Evolutionary conservation across 1,140 invertebrate genomes (phyloP).

Genomic region (Phortica variegata): DNA sequence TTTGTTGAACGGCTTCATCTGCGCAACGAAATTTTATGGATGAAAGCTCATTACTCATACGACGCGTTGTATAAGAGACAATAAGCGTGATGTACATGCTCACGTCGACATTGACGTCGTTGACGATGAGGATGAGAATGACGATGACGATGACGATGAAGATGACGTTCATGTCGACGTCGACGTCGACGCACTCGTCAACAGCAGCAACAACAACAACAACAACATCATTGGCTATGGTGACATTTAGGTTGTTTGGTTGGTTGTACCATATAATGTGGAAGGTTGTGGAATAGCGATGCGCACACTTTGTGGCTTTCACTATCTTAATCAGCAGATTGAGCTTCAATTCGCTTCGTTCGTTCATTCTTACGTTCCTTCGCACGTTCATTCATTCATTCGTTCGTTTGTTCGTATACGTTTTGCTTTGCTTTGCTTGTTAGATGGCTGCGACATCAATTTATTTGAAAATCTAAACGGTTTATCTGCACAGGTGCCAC

Average conservation of each 20-base stretch:
- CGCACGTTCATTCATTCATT: neutral
- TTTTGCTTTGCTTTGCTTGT: slow-evolving; percentile 5
- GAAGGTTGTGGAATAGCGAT: too few relatives aligned
- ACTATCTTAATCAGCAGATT: slow-evolving; percentile 19
- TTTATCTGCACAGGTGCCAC: slow-evolving; percentile 18
- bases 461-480: slow-evolving; percentile 19
- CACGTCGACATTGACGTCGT: neutral
- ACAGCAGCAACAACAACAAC: too few relatives aligned
- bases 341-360: neutral
- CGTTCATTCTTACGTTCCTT: slow-evolving; percentile 5
- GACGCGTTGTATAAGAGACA: too few relatives aligned
- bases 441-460: slow-evolving; percentile 15
- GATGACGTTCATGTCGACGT: neutral
- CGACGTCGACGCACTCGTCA: too few relatives aligned
- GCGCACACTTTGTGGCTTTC: slow-evolving; percentile 15
- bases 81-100: neutral
- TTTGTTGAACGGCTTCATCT: neutral
- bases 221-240: too few relatives aligned
- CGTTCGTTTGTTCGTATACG: neutral
- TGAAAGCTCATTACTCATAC: slow-evolving; percentile 16
- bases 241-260: too few relatives aligned
- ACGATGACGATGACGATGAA: neutral
- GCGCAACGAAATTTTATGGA: slow-evolving; percentile 7
- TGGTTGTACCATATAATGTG: too few relatives aligned
- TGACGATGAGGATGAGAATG: neutral